Conservation (phyloP, 1,140 invertebrate species). For the Panonychus citri region DNA sequence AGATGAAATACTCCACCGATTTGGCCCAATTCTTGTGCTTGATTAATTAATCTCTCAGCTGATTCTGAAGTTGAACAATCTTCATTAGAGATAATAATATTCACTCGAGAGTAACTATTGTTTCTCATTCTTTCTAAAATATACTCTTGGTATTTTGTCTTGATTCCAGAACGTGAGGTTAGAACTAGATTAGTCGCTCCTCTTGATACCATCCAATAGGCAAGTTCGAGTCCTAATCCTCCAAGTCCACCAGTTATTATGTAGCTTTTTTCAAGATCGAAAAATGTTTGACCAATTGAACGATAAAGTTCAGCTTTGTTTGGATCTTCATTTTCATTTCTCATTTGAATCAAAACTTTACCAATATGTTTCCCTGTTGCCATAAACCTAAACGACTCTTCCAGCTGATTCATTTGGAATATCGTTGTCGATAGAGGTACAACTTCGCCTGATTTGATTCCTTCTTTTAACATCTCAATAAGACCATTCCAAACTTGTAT, state of each 20-base stretch:
- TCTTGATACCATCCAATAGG: slow-evolving; percentile 61
- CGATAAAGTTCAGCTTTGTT: slow-evolving; percentile 16
- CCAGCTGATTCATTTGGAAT: slow-evolving; percentile 58
- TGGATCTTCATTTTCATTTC: slow-evolving; percentile 10
- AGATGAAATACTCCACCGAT: slow-evolving; percentile 89
- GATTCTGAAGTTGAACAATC: slow-evolving; percentile 37
- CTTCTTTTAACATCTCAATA: slow-evolving; percentile 39
- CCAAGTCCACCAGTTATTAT: slow-evolving; percentile 68
- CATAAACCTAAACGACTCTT: slow-evolving; percentile 81
- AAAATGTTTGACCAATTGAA: slow-evolving; percentile 49
- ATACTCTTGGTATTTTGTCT: slow-evolving; percentile 54
- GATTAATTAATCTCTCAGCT: slow-evolving; percentile 40
- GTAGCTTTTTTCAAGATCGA: slow-evolving; percentile 60
- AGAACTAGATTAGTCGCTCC: slow-evolving; percentile 62
- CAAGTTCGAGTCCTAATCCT: slow-evolving; percentile 78
- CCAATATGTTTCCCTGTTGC: slow-evolving; percentile 91
- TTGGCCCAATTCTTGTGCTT: slow-evolving; percentile 38
- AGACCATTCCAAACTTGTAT: background rate
- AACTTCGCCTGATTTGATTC: slow-evolving; percentile 59
- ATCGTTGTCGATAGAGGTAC: slow-evolving; percentile 53
- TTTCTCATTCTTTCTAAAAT: slow-evolving; percentile 30
- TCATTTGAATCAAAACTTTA: slow-evolving; percentile 44
- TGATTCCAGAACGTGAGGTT: slow-evolving; percentile 61
- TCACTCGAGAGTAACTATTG: slow-evolving; percentile 32
- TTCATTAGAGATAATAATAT: slow-evolving; percentile 42